Conservation (phyloP, 1,140 invertebrate genomes). For the Akabosia matsudoensis region DNA sequence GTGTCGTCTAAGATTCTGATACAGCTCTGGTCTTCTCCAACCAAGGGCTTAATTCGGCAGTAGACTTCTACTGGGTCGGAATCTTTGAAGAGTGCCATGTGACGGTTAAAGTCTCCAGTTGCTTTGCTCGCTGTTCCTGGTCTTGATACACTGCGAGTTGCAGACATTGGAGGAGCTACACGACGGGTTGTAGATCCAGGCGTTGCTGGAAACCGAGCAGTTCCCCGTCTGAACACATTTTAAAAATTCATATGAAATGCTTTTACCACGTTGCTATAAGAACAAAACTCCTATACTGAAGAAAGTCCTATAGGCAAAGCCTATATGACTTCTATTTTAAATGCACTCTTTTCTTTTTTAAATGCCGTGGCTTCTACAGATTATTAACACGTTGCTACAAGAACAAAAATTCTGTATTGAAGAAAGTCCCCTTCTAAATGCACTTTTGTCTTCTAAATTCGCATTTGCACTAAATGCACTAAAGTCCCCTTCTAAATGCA, state of each 20-base stretch:
- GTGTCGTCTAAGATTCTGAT: constrained; percentile 69
- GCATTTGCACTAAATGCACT: too few species aligned
- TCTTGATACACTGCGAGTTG: not conserved
- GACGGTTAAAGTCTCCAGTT: not conserved
- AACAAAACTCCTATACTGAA: too few species aligned
- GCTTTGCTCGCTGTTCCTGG: not conserved
- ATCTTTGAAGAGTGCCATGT: not conserved
- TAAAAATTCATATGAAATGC: not conserved
- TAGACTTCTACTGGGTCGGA: constrained; percentile 77
- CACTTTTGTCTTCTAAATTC: too few species aligned
- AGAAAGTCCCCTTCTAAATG: too few species aligned
- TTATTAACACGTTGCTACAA: too few species aligned
- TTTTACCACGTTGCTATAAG: too few species aligned
- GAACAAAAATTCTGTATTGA: too few species aligned
- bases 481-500: too few species aligned
- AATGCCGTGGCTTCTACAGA: too few species aligned
- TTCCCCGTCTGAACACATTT: not conserved
- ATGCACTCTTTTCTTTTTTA: too few species aligned
- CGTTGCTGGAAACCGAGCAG: not conserved
- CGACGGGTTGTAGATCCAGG: not conserved
- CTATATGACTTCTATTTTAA: too few species aligned
- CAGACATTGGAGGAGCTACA: not conserved
- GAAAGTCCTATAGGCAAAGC: too few species aligned
- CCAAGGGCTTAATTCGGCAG: constrained; percentile 73
- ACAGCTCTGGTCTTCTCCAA: constrained; percentile 59